phyloP scores from a whole-genome alignment of 2,113 vertebrate genomes.

The Menidia beryllina region DNA sequence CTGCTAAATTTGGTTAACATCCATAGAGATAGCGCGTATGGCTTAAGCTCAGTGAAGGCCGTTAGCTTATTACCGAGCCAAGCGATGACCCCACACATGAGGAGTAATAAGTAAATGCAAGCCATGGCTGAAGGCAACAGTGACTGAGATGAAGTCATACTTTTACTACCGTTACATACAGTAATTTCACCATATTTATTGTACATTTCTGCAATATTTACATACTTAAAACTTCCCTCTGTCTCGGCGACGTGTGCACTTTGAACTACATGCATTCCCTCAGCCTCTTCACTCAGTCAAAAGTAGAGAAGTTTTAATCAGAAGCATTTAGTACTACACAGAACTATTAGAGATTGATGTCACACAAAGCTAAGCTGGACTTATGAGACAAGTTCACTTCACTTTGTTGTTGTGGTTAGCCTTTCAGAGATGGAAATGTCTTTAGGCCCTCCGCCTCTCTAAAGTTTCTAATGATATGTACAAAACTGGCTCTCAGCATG shows the following conservation, averaged over 20 bases:
- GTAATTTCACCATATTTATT: constrained; percentile 45
- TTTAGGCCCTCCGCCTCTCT: neutral
- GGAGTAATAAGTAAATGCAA: constrained; percentile 10
- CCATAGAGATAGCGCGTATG: neutral
- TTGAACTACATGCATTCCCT: constrained; percentile 10
- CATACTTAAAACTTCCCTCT: constrained; percentile 50
- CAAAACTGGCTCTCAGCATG: neutral
- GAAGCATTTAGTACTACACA: constrained; percentile 9
- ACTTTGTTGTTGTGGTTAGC: neutral
- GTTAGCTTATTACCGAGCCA: neutral
- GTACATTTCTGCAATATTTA: constrained; percentile 68
- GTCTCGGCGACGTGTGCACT: neutral
- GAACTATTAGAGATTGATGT: neutral
- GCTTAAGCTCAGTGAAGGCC: neutral
- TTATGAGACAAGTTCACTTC: neutral
- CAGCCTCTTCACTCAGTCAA: constrained; percentile 13
- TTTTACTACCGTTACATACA: constrained; percentile 32
- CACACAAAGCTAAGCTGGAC: constrained; percentile 14
- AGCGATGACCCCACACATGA: neutral
- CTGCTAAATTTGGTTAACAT: constrained; percentile 14
- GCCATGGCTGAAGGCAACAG: constrained; percentile 50
- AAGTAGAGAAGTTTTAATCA: constrained; percentile 4
- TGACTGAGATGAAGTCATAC: constrained; percentile 22
- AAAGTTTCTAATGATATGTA: neutral
- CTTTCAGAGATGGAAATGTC: neutral